These are phyloP conservation scores for Calyptommatus sinebrachiatus DNA, from an alignment of 2,113 vertebrate genomes.

Conservation along the genomic window DNA sequence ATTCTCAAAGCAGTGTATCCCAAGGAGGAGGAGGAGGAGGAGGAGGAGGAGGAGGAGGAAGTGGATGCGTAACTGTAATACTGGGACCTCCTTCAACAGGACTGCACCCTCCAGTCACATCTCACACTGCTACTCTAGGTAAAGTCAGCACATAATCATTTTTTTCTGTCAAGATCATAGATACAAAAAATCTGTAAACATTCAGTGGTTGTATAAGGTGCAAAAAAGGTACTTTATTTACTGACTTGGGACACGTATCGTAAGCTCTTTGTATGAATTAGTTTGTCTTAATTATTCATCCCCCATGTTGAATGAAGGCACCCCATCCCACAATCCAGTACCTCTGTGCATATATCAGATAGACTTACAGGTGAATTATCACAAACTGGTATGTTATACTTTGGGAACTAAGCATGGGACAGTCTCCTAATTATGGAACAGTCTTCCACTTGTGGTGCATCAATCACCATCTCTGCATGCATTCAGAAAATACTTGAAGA, in stretches of 20 bases:
- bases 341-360: background rate
- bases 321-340: too few relatives aligned
- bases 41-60: conserved; percentile 54
- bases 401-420: too few relatives aligned
- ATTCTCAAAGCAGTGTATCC: conserved; percentile 82
- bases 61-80: conserved; percentile 59
- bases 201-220: too few relatives aligned
- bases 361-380: background rate
- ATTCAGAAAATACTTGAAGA: too few relatives aligned
- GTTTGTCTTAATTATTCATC: too few relatives aligned
- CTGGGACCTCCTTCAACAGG: conserved; percentile 74
- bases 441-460: too few relatives aligned
- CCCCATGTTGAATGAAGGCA: too few relatives aligned
- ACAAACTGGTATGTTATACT: background rate
- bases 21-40: conserved; percentile 65
- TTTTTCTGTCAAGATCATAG: background rate
- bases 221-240: too few relatives aligned
- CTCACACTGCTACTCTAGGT: conserved; percentile 85
- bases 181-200: background rate
- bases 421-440: too few relatives aligned
- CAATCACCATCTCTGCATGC: too few relatives aligned
- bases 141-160: conserved; percentile 10
- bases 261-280: background rate
- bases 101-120: conserved; percentile 77
- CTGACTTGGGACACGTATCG: background rate